Evolutionary conservation across 2,113 vertebrate species (phyloP).

Genomic region (Pseudopipra pipra): DNA sequence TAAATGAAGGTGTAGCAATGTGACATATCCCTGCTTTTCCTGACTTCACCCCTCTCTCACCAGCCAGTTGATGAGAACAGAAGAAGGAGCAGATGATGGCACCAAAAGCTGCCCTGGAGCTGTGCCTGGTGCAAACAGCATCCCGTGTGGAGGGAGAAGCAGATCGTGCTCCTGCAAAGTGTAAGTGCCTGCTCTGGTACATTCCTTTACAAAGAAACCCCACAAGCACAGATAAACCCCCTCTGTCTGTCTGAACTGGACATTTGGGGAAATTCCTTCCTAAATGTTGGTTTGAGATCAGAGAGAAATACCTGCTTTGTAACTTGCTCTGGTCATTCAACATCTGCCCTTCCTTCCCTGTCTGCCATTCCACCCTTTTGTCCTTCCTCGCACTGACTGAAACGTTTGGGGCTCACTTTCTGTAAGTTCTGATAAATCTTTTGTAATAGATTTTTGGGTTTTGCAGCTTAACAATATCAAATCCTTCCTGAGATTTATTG

Average conservation of each 20-base stretch:
- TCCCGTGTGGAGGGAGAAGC: neutral
- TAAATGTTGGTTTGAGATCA: neutral
- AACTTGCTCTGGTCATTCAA: neutral
- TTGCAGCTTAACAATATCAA: neutral
- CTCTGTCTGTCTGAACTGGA: neutral
- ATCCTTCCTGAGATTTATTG: slow-evolving; percentile 36
- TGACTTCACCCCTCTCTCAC: neutral
- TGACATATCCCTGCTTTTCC: neutral
- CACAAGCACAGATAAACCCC: neutral
- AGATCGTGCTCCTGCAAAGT: neutral
- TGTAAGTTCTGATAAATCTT: neutral
- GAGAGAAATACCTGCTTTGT: neutral
- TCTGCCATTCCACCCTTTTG: neutral
- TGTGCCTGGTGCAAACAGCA: neutral
- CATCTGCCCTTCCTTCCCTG: neutral
- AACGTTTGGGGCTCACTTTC: neutral
- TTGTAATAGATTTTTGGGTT: slow-evolving; percentile 13
- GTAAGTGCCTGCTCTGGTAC: neutral
- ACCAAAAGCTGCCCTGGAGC: neutral
- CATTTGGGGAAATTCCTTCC: neutral
- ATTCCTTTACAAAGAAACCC: neutral
- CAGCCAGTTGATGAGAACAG: neutral
- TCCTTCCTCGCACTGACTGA: neutral
- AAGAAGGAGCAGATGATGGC: neutral
- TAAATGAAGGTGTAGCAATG: neutral